These are phyloP conservation scores for Puffinus mauretanicus DNA, from an alignment of 2,113 vertebrate species.

Conservation along the genomic window DNA sequence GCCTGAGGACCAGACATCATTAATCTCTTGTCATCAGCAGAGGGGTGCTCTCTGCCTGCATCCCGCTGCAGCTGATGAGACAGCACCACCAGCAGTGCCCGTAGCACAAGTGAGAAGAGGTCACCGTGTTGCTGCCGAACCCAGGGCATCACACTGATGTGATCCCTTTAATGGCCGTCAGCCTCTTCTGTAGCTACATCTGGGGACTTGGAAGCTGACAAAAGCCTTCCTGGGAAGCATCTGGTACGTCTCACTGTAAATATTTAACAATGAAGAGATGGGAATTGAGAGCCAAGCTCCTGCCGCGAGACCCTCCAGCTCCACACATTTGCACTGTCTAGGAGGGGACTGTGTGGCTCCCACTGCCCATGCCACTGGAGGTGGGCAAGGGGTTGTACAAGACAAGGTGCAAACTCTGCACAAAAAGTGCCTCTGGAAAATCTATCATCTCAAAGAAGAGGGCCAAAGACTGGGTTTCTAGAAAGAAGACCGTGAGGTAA, in stretches of 20 bases:
- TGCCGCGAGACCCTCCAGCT: not conserved
- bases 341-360: not conserved
- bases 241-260: conserved; percentile 36
- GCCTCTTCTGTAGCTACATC: conserved; percentile 4
- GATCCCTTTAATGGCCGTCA: not conserved
- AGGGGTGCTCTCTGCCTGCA: not conserved
- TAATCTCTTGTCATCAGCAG: conserved; percentile 16
- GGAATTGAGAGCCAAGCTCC: not conserved
- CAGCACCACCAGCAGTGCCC: not conserved
- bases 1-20: not conserved
- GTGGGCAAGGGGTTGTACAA: not conserved
- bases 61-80: not conserved
- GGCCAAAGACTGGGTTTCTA: not conserved
- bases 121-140: rapidly evolving
- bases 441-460: not conserved
- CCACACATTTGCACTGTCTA: rapidly evolving
- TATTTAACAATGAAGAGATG: conserved; percentile 2
- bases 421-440: not conserved
- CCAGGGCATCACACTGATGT: not conserved
- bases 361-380: not conserved
- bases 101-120: rapidly evolving
- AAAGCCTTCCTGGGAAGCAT: conserved; percentile 41
- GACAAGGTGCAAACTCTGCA: not conserved
- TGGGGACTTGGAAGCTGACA: conserved; percentile 41
- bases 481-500: not conserved